These are phyloP conservation scores for Zosterops borbonicus DNA, from an alignment of 2,113 vertebrate species.

Conservation along the genomic window DNA sequence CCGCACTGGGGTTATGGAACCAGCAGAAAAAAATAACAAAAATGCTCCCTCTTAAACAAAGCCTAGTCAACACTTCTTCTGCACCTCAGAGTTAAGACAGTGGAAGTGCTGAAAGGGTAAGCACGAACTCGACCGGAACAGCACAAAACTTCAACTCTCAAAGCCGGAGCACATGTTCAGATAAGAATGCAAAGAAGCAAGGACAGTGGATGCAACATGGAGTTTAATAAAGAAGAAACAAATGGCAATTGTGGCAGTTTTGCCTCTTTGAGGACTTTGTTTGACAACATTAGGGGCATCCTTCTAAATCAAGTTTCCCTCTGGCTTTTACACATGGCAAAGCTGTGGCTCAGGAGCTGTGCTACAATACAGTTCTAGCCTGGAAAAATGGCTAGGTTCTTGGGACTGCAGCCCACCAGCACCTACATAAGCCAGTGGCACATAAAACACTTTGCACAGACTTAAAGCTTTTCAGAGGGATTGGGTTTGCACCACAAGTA, in stretches of 20 bases:
- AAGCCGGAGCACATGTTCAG: background rate
- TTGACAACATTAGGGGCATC: background rate
- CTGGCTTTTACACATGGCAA: background rate
- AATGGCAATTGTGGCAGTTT: background rate
- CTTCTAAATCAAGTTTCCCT: background rate
- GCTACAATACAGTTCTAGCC: too few relatives aligned
- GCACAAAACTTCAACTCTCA: fast-evolving
- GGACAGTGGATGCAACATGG: fast-evolving
- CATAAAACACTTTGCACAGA: background rate
- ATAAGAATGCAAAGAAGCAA: background rate
- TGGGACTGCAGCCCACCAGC: background rate
- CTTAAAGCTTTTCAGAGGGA: too few relatives aligned
- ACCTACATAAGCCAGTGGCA: background rate
- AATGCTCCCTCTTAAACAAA: background rate
- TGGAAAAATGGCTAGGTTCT: background rate
- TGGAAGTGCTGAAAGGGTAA: fast-evolving
- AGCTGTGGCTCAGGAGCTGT: background rate
- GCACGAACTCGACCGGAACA: fast-evolving
- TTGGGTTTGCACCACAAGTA: background rate
- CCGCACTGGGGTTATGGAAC: background rate
- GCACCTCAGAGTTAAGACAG: background rate
- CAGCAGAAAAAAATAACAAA: background rate
- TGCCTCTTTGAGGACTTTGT: background rate
- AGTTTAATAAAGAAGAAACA: background rate
- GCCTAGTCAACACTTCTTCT: background rate